These are phyloP conservation scores for Chiloscyllium punctatum DNA, from an alignment of 2,797 vertebrate species.

Conservation along the genomic window DNA sequence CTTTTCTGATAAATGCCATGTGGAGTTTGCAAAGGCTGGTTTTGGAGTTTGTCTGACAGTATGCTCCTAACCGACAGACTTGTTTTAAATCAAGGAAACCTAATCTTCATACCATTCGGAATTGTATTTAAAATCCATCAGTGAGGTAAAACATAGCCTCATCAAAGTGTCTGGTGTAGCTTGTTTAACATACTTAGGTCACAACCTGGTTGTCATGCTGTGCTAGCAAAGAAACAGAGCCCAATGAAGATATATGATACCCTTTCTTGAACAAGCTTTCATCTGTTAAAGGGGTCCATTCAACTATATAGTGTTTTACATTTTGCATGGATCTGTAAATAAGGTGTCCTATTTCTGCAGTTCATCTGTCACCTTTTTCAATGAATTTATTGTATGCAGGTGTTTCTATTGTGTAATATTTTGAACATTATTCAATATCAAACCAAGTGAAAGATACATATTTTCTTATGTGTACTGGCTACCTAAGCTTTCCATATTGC, in stretches of 20 bases:
- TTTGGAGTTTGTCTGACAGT: not conserved
- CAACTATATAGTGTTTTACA: not conserved
- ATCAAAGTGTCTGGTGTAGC: not conserved
- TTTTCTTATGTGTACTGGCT: not conserved
- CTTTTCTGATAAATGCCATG: not conserved
- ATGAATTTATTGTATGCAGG: not conserved
- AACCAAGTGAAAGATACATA: not conserved
- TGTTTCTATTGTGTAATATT: not conserved
- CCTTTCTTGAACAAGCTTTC: not conserved
- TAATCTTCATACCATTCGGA: not conserved
- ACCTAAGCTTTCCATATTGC: not conserved
- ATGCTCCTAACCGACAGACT: not conserved
- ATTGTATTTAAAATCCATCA: not conserved
- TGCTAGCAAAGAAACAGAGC: not conserved
- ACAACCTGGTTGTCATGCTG: not conserved
- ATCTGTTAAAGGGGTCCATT: not conserved
- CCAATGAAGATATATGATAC: not conserved
- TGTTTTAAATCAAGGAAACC: not conserved
- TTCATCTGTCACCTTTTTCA: not conserved
- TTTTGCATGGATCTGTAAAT: not conserved
- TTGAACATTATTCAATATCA: not conserved
- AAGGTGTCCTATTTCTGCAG: not conserved
- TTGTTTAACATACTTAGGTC: not conserved
- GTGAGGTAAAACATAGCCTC: not conserved
- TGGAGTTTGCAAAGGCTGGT: not conserved